Conservation (phyloP, 2,888 invertebrate genomes). For the Panopea generosa region DNA sequence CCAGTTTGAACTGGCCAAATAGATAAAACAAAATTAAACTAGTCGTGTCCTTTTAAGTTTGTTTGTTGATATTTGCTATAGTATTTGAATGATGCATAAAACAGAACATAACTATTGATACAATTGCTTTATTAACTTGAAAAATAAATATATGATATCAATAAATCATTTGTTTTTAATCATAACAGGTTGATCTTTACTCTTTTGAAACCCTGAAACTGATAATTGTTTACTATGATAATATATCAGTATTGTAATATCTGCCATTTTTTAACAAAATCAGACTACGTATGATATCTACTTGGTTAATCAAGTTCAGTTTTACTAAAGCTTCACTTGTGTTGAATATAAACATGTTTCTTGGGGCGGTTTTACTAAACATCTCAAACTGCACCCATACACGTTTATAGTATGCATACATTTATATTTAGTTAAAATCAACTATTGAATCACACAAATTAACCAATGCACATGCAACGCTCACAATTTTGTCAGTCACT, state of each 20-base stretch:
- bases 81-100: slow-evolving; percentile 2
- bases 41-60: slow-evolving; percentile 3
- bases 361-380: slow-evolving; percentile 1
- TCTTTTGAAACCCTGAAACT: slow-evolving; percentile 3
- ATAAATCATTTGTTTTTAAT: no score
- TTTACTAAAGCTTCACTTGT: slow-evolving; percentile 3
- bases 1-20: slow-evolving; percentile 3
- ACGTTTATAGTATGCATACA: slow-evolving; percentile 8
- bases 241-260: slow-evolving; percentile 3
- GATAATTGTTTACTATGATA: slow-evolving; percentile 3
- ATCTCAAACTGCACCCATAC: slow-evolving; percentile 3
- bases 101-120: slow-evolving; percentile 1
- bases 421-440: no score
- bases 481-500: no score
- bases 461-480: no score
- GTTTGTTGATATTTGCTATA: slow-evolving; percentile 3
- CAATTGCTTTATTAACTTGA: slow-evolving; percentile 3
- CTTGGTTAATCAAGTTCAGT: slow-evolving; percentile 1
- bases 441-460: slow-evolving; percentile 33
- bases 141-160: slow-evolving; percentile 3
- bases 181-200: slow-evolving; percentile 3
- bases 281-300: slow-evolving; percentile 3
- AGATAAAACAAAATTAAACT: slow-evolving; percentile 1
- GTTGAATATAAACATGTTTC: slow-evolving; percentile 2
- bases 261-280: slow-evolving; percentile 3